A percentile compares a stretch with the other conserved stretches of the same genome.
Evolutionary conservation across 2,797 vertebrate genomes (phyloP).

Genomic region (Coccyzus lansbergi): DNA sequence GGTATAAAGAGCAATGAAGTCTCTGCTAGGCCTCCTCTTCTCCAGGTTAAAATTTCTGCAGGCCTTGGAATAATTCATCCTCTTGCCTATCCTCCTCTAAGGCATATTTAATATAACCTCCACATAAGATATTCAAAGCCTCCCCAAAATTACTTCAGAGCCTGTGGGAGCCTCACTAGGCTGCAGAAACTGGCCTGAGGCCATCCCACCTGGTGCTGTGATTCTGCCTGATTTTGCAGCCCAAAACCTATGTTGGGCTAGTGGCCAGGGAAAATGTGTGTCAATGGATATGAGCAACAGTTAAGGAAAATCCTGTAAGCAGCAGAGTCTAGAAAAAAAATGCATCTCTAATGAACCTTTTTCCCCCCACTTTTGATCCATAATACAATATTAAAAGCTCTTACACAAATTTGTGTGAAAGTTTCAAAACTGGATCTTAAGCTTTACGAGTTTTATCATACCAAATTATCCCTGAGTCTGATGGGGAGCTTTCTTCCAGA

Average conservation of each 20-base stretch:
- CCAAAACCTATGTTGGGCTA: not conserved
- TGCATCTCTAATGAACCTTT: not conserved
- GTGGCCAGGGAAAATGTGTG: not conserved
- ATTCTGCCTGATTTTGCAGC: not conserved
- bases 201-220: not conserved
- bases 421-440: not conserved
- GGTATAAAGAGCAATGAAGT: too few species aligned
- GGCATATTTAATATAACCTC: not conserved
- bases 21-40: too few species aligned
- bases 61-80: not conserved
- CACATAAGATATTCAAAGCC: not conserved
- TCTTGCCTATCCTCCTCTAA: not conserved
- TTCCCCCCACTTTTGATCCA: not conserved
- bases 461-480: not conserved
- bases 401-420: not conserved
- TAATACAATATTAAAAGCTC: not conserved
- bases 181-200: conserved; percentile 2
- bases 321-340: not conserved
- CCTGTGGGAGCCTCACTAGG: not conserved
- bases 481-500: not conserved
- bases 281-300: not conserved
- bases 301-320: not conserved
- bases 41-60: not conserved
- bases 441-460: not conserved
- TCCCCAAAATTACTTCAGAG: conserved; percentile 23